phyloP scores from a whole-genome alignment of 2,888 invertebrate genomes.

The Drosophila lacicola region DNA sequence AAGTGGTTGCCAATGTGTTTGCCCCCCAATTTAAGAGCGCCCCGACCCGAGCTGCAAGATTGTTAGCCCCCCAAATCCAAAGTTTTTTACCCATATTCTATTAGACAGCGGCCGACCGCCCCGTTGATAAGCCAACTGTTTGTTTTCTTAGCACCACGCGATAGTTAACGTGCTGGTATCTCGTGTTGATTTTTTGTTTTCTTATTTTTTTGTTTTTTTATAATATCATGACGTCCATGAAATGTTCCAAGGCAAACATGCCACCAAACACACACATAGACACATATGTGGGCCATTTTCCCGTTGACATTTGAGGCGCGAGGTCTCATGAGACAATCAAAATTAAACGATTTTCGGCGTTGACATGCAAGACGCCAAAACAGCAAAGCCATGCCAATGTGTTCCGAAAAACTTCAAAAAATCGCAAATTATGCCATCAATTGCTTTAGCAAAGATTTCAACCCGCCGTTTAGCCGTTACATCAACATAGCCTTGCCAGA shows the following conservation, averaged over 20 bases:
- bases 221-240: slow-evolving; percentile 47
- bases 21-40: slow-evolving; percentile 40
- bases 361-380: slow-evolving; percentile 41
- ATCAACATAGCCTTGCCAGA: neutral
- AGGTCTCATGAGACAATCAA: slow-evolving; percentile 53
- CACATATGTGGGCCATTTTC: slow-evolving; percentile 42
- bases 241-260: slow-evolving; percentile 48
- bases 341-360: slow-evolving; percentile 45
- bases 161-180: slow-evolving; percentile 40
- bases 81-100: slow-evolving; percentile 29
- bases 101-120: slow-evolving; percentile 19
- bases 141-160: slow-evolving; percentile 54
- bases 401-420: slow-evolving; percentile 4
- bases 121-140: slow-evolving; percentile 58
- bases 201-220: slow-evolving; percentile 2
- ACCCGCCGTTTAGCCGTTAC: neutral
- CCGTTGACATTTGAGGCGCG: slow-evolving; percentile 41
- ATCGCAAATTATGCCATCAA: no score
- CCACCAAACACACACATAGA: slow-evolving; percentile 1
- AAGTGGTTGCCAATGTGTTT: slow-evolving; percentile 36
- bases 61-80: neutral
- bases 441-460: neutral
- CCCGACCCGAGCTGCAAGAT: neutral
- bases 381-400: neutral
- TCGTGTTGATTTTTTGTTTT: slow-evolving; percentile 7